phyloP scores from a whole-genome alignment of 2,797 vertebrate genomes.

The Enteromius argenteus region DNA sequence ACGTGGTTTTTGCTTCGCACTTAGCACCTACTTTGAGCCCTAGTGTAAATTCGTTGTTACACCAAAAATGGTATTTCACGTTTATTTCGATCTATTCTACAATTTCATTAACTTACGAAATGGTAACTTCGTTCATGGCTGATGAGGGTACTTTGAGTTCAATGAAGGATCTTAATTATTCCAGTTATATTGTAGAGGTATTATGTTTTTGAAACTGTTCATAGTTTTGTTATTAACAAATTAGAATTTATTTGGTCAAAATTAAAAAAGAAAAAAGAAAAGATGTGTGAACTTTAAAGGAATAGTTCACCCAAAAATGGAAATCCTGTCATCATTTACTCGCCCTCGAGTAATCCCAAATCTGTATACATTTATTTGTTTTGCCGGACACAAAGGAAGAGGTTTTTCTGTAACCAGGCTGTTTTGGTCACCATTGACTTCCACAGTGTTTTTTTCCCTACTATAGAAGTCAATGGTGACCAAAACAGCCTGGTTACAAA shows the following conservation, averaged over 20 bases:
- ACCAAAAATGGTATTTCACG: constrained; percentile 47
- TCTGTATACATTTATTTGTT: too few relatives aligned
- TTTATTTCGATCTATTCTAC: constrained; percentile 52
- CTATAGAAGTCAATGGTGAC: too few relatives aligned
- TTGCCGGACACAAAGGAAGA: too few relatives aligned
- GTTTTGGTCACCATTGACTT: too few relatives aligned
- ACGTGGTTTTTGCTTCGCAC: constrained; percentile 46
- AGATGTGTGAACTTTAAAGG: constrained; percentile 45
- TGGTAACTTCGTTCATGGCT: constrained; percentile 21
- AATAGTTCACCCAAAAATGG: too few relatives aligned
- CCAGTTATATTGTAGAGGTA: constrained; percentile 52
- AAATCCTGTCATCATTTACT: too few relatives aligned
- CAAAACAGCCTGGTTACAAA: too few relatives aligned
- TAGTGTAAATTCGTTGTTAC: constrained; percentile 42
- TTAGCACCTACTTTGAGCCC: constrained; percentile 38
- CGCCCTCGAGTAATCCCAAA: too few relatives aligned
- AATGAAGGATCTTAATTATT: constrained; percentile 54
- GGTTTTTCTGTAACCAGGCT: too few relatives aligned
- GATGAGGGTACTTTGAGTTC: constrained; percentile 34
- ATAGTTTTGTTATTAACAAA: constrained; percentile 49
- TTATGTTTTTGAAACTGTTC: constrained; percentile 53
- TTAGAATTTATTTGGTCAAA: constrained; percentile 23
- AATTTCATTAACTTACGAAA: constrained; percentile 48
- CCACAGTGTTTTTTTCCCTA: too few relatives aligned
- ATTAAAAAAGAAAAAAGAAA: constrained; percentile 56